Evolutionary conservation across 2,113 vertebrate genomes (phyloP), one percentile per base, ranked within the genome.

Genomic region (Stegostoma tigrinum): DNA sequence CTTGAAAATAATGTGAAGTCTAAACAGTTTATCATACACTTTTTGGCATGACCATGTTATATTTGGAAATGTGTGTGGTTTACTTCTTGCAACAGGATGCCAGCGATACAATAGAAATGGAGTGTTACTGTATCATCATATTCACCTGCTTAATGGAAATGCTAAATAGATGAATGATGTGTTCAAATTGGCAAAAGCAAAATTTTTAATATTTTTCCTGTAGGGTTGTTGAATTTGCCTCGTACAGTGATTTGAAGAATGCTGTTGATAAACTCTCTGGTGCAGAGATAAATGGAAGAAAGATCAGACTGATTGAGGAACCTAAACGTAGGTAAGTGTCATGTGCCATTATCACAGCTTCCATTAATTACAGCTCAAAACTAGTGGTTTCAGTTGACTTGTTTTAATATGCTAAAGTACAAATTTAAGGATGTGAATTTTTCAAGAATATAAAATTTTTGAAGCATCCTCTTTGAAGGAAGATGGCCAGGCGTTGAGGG

Each of bases 151-250:
- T 86, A 42, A 45, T 86, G 19, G 19, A 42, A 23, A 0, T 86
- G 24, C 3, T 0, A 72, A 27, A 27, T 72, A 72, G 68, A 27
- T 72, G 7, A 48, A 48, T 38, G 15, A 42, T 80, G 38, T 21
- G n/a, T 83, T 19, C 38, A 45, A 83, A 83, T 83, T 64, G 48
- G 27, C 34, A 90, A 61, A 61, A 17, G 23, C 55, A 55, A 10
- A 61, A 90, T 34, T 90, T 61, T 3, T 75, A 86, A 45, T 67
- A 38, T 78, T 27, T 95, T 27, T 0, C 95, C 0, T 55, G 6
- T 97, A 99, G 99, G 97, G 98, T 99, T 96, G 99, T 99, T 98
- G 99, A 99, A 97, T 99, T 99, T 97, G 98, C 99, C 96, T 99
- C 98, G 97, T 98, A 99, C 86, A 98, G 98, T 97, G 99, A 99